Evolutionary conservation across 2,797 vertebrate species (phyloP).

Genomic region (Lophotriccus pileatus): DNA sequence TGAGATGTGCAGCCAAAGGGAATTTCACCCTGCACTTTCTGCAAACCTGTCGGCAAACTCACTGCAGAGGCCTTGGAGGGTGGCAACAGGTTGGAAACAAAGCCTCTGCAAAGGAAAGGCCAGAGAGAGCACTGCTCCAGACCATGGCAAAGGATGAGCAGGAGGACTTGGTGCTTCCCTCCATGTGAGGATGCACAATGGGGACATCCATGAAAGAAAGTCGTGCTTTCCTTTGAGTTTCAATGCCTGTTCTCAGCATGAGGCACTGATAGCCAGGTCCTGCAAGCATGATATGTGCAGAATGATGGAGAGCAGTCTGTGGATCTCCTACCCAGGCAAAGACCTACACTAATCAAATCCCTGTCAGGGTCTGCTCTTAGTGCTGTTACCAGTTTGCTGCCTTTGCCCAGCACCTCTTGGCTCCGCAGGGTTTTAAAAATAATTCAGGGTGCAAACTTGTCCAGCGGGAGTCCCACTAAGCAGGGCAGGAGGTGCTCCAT

Average conservation of each 20-base stretch:
- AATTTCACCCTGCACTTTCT: conserved; percentile 23
- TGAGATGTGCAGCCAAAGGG: neutral
- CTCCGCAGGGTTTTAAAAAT: neutral
- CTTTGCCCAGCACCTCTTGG: neutral
- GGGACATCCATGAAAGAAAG: accelerated
- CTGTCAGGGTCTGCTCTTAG: neutral
- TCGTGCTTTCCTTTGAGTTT: neutral
- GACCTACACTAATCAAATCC: neutral
- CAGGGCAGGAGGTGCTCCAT: neutral
- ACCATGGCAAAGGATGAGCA: neutral
- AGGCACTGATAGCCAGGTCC: accelerated
- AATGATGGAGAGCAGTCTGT: neutral
- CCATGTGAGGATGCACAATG: accelerated
- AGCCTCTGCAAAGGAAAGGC: neutral
- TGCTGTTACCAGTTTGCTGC: neutral
- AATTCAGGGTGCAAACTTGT: accelerated
- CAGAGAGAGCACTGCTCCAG: neutral
- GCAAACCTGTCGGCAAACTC: neutral
- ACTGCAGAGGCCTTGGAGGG: neutral
- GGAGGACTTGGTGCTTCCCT: neutral
- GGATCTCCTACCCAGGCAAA: neutral
- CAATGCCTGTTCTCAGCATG: neutral
- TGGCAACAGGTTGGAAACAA: neutral
- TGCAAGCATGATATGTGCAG: accelerated
- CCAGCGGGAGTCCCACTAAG: accelerated